Base-by-base conservation (phyloP, 1,140 invertebrate species). In the Trichonephila clavipes region DNA sequence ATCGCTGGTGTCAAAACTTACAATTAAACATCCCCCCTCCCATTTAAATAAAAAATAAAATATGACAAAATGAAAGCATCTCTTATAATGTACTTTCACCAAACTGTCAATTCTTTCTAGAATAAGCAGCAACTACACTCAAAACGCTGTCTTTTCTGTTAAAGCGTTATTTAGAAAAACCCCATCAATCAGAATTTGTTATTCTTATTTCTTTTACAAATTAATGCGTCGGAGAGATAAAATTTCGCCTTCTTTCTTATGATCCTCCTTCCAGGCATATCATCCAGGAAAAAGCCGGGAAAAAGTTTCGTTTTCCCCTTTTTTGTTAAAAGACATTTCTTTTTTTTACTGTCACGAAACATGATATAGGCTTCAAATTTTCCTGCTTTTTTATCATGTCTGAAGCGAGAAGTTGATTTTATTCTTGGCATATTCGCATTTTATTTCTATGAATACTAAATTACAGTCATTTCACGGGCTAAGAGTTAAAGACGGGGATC, bases 401-500 rank as follows among this genome's bases (percentile, higher is more conserved):
- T 61, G 51, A 61, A 90, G 59, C 58, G 72, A 61, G 89, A 81
- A 90, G 58, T 69, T 61, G 21, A 40, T 77, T 90, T 62, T 90
- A 90, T 90, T 82, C 72, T 64, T 21, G 34, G 51, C 51, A 59
- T 40, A 82, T 90, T 77, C 51, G 72, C 19, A 44, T 81, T 90
- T 90, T 77, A 82, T 61, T 77, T 90, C 89, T 59, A 90, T 90
- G 89, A 90, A 90, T 90, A 90, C 72, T 10, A 90, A 90, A 90
- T 90, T 90, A 82, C 89, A 81, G 89, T 90, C 72, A 81, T 90
- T 90, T 90, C 89, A 90, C 59, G 89, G 89, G 89, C 51, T 90
- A 81, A 81, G 44, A 90, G 89, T 90, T 90, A 90, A 90, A 61
- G 77, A 82, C 51, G 28, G 59, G 59, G 89, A 77, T 90, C 61